Evolutionary conservation across 2,113 vertebrate species (phyloP).

Genomic region (Plectropomus leopardus): DNA sequence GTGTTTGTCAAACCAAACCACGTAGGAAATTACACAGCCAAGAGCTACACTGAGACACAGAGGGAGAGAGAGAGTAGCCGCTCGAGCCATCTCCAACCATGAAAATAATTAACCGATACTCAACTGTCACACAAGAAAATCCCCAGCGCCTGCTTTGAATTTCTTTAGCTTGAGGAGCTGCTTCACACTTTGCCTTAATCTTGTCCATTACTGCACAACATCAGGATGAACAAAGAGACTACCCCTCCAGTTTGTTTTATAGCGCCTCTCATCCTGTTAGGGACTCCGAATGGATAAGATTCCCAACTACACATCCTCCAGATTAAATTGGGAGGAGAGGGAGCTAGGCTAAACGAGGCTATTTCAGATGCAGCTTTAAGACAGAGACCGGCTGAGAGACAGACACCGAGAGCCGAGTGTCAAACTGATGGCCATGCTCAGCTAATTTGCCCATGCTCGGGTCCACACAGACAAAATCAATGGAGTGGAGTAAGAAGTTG

Average conservation of each 20-base stretch:
- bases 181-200: conserved; percentile 61
- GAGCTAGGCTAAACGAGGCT: conserved; percentile 28
- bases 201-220: conserved; percentile 57
- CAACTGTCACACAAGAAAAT: conserved; percentile 50
- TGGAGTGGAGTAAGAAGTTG: conserved; percentile 74
- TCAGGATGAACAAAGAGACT: conserved; percentile 53
- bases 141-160: conserved; percentile 59
- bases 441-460: conserved; percentile 69
- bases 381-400: not conserved
- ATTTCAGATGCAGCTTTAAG: conserved; percentile 42
- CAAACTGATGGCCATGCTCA: conserved; percentile 49
- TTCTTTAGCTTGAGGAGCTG: conserved; percentile 41
- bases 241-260: conserved; percentile 64
- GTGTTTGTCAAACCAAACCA: conserved; percentile 67
- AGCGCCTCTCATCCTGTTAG: conserved; percentile 43
- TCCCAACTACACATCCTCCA: conserved; percentile 47
- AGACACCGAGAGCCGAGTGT: conserved; percentile 4
- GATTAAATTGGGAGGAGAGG: conserved; percentile 59
- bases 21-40: conserved; percentile 43
- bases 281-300: conserved; percentile 40
- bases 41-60: conserved; percentile 40
- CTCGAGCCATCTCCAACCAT: conserved; percentile 23
- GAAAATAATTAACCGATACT: conserved; percentile 73
- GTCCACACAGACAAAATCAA: conserved; percentile 77
- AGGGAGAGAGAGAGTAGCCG: conserved; percentile 16